Base-by-base conservation (phyloP, 2,113 vertebrate genomes). In the Cnemophilus loriae region DNA sequence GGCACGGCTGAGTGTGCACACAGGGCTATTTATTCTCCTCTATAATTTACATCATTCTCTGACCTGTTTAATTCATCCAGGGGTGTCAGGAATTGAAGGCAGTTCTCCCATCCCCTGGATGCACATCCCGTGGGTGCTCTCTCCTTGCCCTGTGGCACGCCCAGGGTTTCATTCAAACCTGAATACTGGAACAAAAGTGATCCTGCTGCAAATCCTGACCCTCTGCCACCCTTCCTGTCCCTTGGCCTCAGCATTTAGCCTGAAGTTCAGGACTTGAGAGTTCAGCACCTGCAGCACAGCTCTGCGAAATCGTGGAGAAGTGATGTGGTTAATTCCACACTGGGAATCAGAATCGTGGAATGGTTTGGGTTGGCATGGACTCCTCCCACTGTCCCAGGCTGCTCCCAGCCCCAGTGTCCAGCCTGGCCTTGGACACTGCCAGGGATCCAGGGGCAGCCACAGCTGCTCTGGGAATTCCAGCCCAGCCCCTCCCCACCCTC, bases 331-430 rank as follows among this genome's bases (percentile, higher is more conserved):
- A 39, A 89, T 49, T 32, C 52, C 55, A 21, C 14, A 32, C n/a
- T 46, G 35, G 18, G 50, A 59, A 13, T n/a, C 28, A 23, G n/a
- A 64, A 18, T 6, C 2, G 0, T 8, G 20, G n/a, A 0, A 5
- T 65, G n/a, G 41, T 10, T 74, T 39, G 69, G 69, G 28, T 41
- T 2, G 6, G 46, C 79, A 71, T 46, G 67, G 67, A 71, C 80
- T 19, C 56, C 56, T 71, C 32, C 80, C 80, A 24, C 56, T 71
- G 44, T 20, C 35, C 79, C 79, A 82, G 53, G 64, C 23, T 65
- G 50, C 15, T 21, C 59, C 41, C 2, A 60, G 9, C 22, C 49
- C 46, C 60, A 64, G 0, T 35, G 77, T 37, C 77, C 78, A 83
- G 0, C 80, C 80, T 60, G 67, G 42, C 55, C 67, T 71, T 30